phyloP scores from a whole-genome alignment of 2,113 vertebrate species.

The Clarias batrachus region DNA sequence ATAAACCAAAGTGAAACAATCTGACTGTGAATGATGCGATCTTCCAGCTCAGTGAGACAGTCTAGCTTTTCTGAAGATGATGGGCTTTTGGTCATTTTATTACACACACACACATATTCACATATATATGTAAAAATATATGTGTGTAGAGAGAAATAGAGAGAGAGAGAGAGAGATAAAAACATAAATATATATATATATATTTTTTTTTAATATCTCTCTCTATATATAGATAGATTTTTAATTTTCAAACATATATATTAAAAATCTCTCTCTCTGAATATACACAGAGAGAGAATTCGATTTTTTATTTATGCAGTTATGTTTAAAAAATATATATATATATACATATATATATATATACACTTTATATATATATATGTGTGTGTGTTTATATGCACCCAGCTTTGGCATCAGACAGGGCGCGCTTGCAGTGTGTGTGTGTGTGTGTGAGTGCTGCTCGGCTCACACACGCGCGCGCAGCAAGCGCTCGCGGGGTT shows the following conservation, averaged over 20 bases:
- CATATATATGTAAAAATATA: neutral
- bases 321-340: too few relatives aligned
- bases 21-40: conserved; percentile 47
- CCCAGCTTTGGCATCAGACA: neutral
- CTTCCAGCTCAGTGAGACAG: conserved; percentile 30
- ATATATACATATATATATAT: too few relatives aligned
- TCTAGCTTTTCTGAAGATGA: neutral
- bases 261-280: too few relatives aligned
- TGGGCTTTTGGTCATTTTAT: neutral
- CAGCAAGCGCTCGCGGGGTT: neutral
- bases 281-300: too few relatives aligned
- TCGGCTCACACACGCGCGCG: neutral
- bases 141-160: neutral
- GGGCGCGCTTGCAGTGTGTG: neutral
- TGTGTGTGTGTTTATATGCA: neutral
- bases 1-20: neutral
- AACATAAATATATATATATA: neutral
- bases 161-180: neutral
- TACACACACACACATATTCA: neutral
- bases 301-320: too few relatives aligned
- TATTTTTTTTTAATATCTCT: too few relatives aligned
- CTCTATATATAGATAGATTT: too few relatives aligned
- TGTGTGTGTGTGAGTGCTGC: conserved; percentile 7
- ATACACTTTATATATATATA: neutral
- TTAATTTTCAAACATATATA: too few relatives aligned